These are phyloP conservation scores for Centropus bengalensis DNA, from an alignment of 2,113 vertebrate genomes.

Conservation along the genomic window DNA sequence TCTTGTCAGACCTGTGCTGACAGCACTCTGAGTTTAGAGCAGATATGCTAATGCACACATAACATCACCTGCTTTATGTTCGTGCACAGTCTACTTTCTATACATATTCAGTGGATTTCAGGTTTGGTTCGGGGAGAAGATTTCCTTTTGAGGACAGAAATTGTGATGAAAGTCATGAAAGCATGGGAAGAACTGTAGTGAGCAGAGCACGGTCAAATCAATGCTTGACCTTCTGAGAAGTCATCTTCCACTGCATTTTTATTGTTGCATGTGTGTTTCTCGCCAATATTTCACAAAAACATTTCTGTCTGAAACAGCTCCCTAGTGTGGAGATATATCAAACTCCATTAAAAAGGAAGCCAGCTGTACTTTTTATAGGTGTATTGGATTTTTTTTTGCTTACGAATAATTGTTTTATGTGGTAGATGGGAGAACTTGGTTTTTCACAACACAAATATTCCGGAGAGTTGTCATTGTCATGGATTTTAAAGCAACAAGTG, in stretches of 20 bases:
- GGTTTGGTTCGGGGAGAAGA: not conserved
- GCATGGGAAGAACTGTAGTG: not conserved
- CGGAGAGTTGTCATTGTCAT: not conserved
- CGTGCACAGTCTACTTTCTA: not conserved
- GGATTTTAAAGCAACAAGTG: not conserved
- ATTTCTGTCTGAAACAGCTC: not conserved
- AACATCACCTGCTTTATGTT: not conserved
- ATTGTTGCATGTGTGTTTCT: not conserved
- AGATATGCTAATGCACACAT: not conserved
- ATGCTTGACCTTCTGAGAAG: not conserved
- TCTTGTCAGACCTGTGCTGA: not conserved
- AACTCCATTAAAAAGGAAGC: constrained; percentile 44
- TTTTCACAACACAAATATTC: not conserved
- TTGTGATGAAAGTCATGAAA: not conserved
- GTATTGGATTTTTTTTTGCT: not conserved
- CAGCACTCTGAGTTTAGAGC: not conserved
- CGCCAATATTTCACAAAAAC: constrained; percentile 10
- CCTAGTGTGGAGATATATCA: not conserved
- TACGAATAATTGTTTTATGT: not conserved
- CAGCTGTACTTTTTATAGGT: constrained; percentile 22
- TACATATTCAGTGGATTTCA: not conserved
- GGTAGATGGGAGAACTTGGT: not conserved
- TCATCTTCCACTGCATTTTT: not conserved
- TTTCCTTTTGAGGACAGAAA: not conserved
- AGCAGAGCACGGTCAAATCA: not conserved